phyloP scores from a whole-genome alignment of 2,113 vertebrate species.

The Scophthalmus maximus region DNA sequence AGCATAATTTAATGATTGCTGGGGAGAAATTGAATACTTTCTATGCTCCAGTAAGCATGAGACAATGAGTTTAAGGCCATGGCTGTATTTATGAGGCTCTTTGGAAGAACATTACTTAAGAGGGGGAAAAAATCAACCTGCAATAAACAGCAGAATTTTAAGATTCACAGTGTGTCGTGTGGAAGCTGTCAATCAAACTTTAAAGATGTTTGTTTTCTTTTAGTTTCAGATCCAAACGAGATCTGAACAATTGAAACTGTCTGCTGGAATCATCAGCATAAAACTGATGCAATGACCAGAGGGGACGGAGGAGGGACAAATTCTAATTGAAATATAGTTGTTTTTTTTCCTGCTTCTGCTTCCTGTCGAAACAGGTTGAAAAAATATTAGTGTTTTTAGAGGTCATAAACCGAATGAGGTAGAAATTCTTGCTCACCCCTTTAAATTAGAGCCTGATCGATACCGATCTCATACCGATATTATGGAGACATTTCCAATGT shows the following conservation, averaged over 20 bases:
- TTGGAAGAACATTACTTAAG: slow-evolving; percentile 1
- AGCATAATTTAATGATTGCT: slow-evolving; percentile 77
- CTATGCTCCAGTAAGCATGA: slow-evolving; percentile 60
- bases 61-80: slow-evolving; percentile 60
- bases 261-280: neutral
- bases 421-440: neutral
- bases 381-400: neutral
- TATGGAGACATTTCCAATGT: no score
- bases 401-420: neutral
- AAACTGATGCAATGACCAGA: slow-evolving; percentile 2
- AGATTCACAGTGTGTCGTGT: neutral
- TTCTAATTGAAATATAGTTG: neutral
- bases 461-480: no score
- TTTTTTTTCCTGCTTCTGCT: neutral
- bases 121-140: slow-evolving; percentile 1
- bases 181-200: slow-evolving; percentile 7
- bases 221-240: slow-evolving; percentile 2
- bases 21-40: slow-evolving; percentile 68
- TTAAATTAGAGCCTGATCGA: no score
- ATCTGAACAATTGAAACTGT: neutral
- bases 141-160: neutral
- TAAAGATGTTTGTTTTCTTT: neutral
- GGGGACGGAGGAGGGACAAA: neutral
- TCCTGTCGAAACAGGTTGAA: neutral
- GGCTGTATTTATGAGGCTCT: slow-evolving; percentile 25